Evolutionary conservation across 2,888 invertebrate genomes (phyloP).

Genomic region (Eucriotettix oculatus): DNA sequence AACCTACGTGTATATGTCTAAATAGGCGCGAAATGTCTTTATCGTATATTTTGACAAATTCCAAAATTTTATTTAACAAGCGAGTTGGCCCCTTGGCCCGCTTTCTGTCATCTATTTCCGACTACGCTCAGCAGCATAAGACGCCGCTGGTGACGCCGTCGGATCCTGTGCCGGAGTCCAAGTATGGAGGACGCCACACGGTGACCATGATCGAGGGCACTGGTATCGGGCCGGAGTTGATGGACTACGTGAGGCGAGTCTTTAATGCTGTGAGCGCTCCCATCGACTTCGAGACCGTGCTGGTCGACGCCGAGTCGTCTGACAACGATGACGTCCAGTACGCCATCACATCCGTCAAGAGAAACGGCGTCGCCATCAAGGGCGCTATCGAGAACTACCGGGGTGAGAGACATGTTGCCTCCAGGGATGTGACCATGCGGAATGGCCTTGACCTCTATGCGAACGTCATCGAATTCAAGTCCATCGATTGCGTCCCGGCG

Average conservation of each 20-base stretch:
- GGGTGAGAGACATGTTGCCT: constrained; percentile 25
- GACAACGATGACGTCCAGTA: constrained; percentile 14
- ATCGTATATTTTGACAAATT: no score
- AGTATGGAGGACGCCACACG: constrained; percentile 14
- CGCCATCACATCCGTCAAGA: constrained; percentile 19
- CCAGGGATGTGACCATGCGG: constrained; percentile 36
- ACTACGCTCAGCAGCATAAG: no score
- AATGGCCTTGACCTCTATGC: constrained; percentile 37
- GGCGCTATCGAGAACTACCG: constrained; percentile 34
- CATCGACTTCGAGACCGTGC: constrained; percentile 22
- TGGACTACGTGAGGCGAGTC: constrained; percentile 19
- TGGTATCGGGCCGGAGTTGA: constrained; percentile 22
- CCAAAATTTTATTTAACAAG: no score
- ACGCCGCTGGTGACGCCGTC: no score
- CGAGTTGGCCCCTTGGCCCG: no score
- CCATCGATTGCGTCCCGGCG: constrained; percentile 30
- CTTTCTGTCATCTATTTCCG: no score
- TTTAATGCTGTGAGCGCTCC: constrained; percentile 19
- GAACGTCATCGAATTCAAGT: constrained; percentile 35
- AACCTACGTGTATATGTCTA: no score
- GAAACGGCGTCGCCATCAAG: constrained; percentile 21
- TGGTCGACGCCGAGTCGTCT: constrained; percentile 6
- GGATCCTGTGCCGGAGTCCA: neutral
- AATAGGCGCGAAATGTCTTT: no score
- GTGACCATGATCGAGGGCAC: constrained; percentile 17